phyloP scores from a whole-genome alignment of 1,140 invertebrate genomes.

The Metopolophium dirhodum region DNA sequence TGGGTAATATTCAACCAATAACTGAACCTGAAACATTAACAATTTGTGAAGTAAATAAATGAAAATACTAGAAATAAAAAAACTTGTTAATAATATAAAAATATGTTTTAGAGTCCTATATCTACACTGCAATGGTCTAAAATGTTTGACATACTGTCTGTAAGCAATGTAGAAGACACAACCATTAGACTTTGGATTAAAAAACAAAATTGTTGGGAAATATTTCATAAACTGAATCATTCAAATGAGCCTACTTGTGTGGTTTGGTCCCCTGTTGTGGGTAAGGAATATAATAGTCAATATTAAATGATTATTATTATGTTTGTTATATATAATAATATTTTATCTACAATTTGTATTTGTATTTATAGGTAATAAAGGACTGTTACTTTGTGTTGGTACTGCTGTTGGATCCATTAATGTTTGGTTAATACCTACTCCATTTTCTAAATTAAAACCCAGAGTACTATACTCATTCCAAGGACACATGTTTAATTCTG shows the following conservation, averaged over 20 bases:
- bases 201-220: slow-evolving; percentile 62
- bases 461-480: slow-evolving; percentile 64
- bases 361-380: slow-evolving; percentile 42
- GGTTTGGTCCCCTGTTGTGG: slow-evolving; percentile 66
- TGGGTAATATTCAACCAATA: slow-evolving; percentile 62
- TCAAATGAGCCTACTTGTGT: slow-evolving; percentile 64
- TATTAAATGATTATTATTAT: not conserved
- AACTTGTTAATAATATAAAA: not conserved
- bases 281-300: slow-evolving; percentile 59
- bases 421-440: slow-evolving; percentile 65
- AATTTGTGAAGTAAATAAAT: slow-evolving; percentile 43
- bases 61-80: not conserved
- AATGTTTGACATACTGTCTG: slow-evolving; percentile 66
- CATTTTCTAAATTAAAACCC: slow-evolving; percentile 60
- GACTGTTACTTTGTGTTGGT: slow-evolving; percentile 64
- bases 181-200: slow-evolving; percentile 66
- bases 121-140: slow-evolving; percentile 66
- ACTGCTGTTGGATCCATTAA: slow-evolving; percentile 66
- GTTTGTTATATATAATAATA: not conserved
- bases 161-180: slow-evolving; percentile 64
- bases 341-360: not conserved
- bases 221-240: slow-evolving; percentile 63
- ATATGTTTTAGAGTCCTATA: slow-evolving; percentile 62
- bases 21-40: slow-evolving; percentile 47
- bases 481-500: slow-evolving; percentile 67